phyloP scores from a whole-genome alignment of 2,113 vertebrate species.

The Lates calcarifer region DNA sequence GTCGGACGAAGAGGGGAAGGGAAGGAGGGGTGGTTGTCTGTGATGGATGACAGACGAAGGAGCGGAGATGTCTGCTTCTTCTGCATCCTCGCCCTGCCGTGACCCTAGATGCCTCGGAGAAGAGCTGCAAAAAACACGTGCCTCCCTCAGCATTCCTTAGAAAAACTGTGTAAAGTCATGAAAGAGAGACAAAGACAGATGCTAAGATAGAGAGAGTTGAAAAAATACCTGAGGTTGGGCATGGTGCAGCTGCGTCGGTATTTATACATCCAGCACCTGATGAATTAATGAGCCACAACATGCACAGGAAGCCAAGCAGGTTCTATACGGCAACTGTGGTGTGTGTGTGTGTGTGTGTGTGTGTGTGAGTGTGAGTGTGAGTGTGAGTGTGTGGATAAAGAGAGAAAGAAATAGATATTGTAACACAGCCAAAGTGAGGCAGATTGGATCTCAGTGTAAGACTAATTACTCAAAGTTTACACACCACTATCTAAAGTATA shows the following conservation, averaged over 20 bases:
- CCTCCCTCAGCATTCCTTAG: constrained; percentile 47
- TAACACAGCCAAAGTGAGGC: not conserved
- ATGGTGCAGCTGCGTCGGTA: constrained; percentile 45
- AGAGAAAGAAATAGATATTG: too few species aligned
- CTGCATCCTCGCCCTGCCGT: constrained; percentile 33
- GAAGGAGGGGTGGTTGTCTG: not conserved
- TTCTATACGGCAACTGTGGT: not conserved
- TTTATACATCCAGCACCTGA: constrained; percentile 38
- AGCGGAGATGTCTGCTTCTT: constrained; percentile 48
- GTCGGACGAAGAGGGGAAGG: constrained; percentile 6
- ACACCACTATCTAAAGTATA: constrained; percentile 43
- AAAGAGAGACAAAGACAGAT: constrained; percentile 19
- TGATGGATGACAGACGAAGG: constrained; percentile 64
- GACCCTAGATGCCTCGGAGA: constrained; percentile 61
- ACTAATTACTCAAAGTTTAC: constrained; percentile 46
- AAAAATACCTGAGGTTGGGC: constrained; percentile 25
- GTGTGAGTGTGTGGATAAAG: constrained; percentile 2
- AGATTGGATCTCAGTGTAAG: constrained; percentile 35
- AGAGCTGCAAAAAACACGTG: constrained; percentile 38
- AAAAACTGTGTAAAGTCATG: constrained; percentile 26
- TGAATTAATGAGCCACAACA: constrained; percentile 52
- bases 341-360: constrained; percentile 12
- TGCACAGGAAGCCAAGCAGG: constrained; percentile 9
- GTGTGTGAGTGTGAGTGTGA: constrained; percentile 15
- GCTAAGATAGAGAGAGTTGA: constrained; percentile 23